Evolutionary conservation across 2,113 vertebrate genomes (phyloP).

Genomic region (Athene cunicularia): DNA sequence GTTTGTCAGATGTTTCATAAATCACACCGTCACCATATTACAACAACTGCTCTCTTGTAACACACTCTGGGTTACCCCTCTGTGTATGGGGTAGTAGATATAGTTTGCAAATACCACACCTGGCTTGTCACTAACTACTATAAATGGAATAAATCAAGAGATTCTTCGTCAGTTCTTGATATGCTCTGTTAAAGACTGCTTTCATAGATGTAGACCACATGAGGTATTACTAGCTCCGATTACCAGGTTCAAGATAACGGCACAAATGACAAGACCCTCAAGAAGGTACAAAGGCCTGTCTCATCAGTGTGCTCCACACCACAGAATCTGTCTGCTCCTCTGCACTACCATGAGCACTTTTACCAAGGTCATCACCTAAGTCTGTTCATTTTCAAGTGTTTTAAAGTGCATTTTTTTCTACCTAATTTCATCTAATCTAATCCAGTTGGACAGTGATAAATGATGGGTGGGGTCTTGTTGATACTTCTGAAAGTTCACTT

Average conservation of each 20-base stretch:
- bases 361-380: background rate
- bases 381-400: background rate
- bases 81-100: constrained; percentile 27
- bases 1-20: constrained; percentile 69
- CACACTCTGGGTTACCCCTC: constrained; percentile 3
- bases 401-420: background rate
- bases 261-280: background rate
- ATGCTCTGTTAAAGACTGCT: background rate
- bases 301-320: background rate
- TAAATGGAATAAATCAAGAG: constrained; percentile 57
- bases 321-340: background rate
- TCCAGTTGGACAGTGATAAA: background rate
- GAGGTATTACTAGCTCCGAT: background rate
- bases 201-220: background rate
- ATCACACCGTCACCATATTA: constrained; percentile 67
- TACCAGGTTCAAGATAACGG: constrained; percentile 6
- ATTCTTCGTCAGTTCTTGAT: background rate
- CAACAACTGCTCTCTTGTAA: constrained; percentile 59
- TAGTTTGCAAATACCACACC: constrained; percentile 65
- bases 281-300: background rate
- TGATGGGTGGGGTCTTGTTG: background rate
- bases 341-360: background rate
- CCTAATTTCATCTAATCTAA: background rate
- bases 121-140: constrained; percentile 64
- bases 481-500: constrained; percentile 28